These are phyloP conservation scores for Spodoptera frugiperda DNA, from an alignment of 1,140 invertebrate species.

Conservation along the genomic window DNA sequence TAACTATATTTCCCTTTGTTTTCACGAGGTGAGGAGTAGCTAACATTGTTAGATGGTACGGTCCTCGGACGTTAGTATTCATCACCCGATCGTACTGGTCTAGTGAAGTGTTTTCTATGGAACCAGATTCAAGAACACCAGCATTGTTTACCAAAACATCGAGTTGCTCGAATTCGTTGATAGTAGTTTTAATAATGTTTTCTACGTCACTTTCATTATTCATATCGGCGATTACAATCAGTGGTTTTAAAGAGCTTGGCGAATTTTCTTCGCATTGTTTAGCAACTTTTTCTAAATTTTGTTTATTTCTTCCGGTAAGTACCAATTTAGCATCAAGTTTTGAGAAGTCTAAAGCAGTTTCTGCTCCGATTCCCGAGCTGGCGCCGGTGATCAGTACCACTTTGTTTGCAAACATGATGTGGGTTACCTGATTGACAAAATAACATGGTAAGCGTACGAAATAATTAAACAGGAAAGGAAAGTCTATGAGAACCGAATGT, in stretches of 20 bases:
- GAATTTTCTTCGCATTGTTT: conserved; percentile 86
- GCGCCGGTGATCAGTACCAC: conserved; percentile 92
- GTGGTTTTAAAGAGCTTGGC: conserved; percentile 80
- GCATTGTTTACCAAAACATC: conserved; percentile 93
- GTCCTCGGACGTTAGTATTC: conserved; percentile 90
- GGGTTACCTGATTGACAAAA: conserved; percentile 53
- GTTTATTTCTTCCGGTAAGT: conserved; percentile 88
- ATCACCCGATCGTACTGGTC: conserved; percentile 92
- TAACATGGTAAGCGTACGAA: neutral
- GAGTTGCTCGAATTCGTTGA: conserved; percentile 87
- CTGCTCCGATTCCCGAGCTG: conserved; percentile 94
- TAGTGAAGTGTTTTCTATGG: conserved; percentile 91
- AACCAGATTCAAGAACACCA: conserved; percentile 88
- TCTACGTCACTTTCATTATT: conserved; percentile 88
- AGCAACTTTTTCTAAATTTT: conserved; percentile 83
- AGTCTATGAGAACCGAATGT: too few relatives aligned
- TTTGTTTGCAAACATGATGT: conserved; percentile 88
- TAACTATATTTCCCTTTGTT: conserved; percentile 92
- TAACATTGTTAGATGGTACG: conserved; percentile 91
- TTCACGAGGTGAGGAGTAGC: conserved; percentile 90
- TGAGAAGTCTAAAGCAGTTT: conserved; percentile 91
- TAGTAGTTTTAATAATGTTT: conserved; percentile 87
- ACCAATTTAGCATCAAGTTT: conserved; percentile 89
- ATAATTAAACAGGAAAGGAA: too few relatives aligned
- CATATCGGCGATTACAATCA: conserved; percentile 88